These are phyloP conservation scores for Calonectris borealis DNA, from an alignment of 2,113 vertebrate species.

Conservation along the genomic window DNA sequence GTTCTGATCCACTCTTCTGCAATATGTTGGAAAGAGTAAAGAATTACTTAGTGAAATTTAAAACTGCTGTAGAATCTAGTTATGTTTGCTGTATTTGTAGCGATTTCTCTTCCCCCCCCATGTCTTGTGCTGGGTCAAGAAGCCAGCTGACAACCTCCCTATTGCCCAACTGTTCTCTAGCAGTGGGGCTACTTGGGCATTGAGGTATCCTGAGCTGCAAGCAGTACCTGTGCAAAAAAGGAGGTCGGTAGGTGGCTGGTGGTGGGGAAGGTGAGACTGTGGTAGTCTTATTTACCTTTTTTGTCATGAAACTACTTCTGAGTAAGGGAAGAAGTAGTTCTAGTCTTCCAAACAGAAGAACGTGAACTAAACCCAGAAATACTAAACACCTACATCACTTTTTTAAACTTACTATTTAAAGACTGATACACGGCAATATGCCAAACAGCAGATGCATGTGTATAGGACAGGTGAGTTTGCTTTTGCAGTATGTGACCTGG, in stretches of 20 bases:
- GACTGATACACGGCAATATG: neutral
- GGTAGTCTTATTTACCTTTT: neutral
- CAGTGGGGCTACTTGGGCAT: neutral
- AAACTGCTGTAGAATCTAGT: neutral
- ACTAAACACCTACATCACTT: neutral
- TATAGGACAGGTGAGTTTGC: neutral
- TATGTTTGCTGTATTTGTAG: neutral
- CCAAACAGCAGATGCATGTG: neutral
- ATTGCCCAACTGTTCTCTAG: accelerated
- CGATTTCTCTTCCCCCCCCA: accelerated
- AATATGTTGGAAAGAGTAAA: neutral
- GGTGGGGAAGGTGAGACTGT: neutral
- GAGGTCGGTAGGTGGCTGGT: neutral
- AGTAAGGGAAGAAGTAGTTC: neutral
- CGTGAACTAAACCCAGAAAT: neutral
- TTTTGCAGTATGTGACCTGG: neutral
- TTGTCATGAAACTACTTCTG: neutral
- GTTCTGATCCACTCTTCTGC: neutral
- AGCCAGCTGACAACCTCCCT: neutral
- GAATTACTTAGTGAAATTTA: neutral
- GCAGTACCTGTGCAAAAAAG: neutral
- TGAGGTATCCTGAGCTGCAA: neutral
- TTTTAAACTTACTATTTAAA: neutral
- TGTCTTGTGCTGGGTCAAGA: neutral
- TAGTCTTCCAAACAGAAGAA: neutral